Base-by-base conservation (phyloP, 2,113 vertebrate species). In the Aldabrachelys gigantea region DNA sequence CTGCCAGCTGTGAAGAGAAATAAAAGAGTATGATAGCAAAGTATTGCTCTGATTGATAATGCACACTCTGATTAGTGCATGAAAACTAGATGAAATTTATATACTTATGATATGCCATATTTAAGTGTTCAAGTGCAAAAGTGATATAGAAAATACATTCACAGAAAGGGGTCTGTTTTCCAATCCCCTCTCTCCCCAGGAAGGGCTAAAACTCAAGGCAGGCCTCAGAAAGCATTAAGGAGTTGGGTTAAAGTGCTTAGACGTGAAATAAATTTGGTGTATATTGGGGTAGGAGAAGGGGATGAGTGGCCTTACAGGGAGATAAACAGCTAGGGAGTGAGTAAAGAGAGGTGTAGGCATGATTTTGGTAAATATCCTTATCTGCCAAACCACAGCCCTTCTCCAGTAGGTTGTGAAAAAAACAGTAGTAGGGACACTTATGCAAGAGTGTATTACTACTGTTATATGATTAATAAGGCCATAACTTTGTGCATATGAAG, bases 1-100 rank as follows among this genome's bases (percentile, higher is more conserved):
- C 86, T 82, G 44, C 92, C 90, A 96, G 91, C 82, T 84, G 14
- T 88, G 56, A 95, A 89, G 25, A 94, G 49, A 95, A 92, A 80
- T 80, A 80, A 72, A 50, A 47, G 53, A 54, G 31, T 50, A 53
- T 6, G 31, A 52, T 52, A 81, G 52, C 80, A 35, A 49, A 56
- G 41, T 69, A 54, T 24, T 65, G 29, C 19, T 85, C 25, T 1
- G 1, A 31, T 65, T 89, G 93, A 57, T 50, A 84, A 88, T 1
- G 13, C 29, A 62, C 35, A 62, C 1, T 81, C 85, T 84, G 53
- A 90, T 80, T 44, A 16, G 5, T 62, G 57, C 57, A 59, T 25
- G 57, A 5, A 1, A 21, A 82, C 41, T 85, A 76, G 89, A 81
- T 87, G 31, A 91, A 89, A 25, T 78, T 21, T 12, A 5, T 65